Base-by-base conservation (phyloP, 2,888 invertebrate species). In the Rugalucina vietnamica region DNA sequence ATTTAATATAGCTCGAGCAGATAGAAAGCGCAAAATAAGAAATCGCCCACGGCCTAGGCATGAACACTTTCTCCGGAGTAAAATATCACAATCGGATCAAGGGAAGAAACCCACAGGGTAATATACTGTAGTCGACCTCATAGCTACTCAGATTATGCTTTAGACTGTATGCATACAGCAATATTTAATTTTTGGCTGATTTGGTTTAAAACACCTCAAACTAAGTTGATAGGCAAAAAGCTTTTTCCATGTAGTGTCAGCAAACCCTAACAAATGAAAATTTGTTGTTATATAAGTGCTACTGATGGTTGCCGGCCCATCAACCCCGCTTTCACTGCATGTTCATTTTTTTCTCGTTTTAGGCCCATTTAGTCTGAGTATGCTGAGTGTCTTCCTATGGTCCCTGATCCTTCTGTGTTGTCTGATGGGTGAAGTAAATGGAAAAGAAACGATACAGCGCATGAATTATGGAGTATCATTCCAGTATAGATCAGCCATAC, bases 281-380 rank as follows among this genome's bases (percentile, higher is more conserved):
- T 72, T n/a, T 72, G 72, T 72, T 72, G 72, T 72, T 14, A 43
- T 27, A 72, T 72, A n/a, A 72, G 72, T 72, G 39, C 43, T 57
- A 57, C 21, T 10, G 57, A 27, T 57, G 57, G 57, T 57, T 57
- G 27, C 27, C 27, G 5, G 4, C 57, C 57, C 57, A 57, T 57
- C 57, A 57, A n/a, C 27, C 57, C 70, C 70, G 70, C 37, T 70
- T 39, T 34, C 36, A 70, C 70, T 34, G 36, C 70, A 70, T 70
- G 57, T 14, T n/a, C n/a, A 34, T 70, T 70, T 70, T 70, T 29
- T 70, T 70, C 5, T 70, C 36, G 3, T 39, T 70, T 70, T 70
- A 70, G 36, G 70, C 21, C n/a, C n/a, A n/a, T 27, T 57, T 10
- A 57, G 14, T 57, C 57, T 57, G 57, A 27, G 57, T 14, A 57